A percentile compares a stretch with the other conserved stretches of the same genome.
Conservation (phyloP, 2,888 invertebrate species). For the Macrosiphum euphorbiae region DNA sequence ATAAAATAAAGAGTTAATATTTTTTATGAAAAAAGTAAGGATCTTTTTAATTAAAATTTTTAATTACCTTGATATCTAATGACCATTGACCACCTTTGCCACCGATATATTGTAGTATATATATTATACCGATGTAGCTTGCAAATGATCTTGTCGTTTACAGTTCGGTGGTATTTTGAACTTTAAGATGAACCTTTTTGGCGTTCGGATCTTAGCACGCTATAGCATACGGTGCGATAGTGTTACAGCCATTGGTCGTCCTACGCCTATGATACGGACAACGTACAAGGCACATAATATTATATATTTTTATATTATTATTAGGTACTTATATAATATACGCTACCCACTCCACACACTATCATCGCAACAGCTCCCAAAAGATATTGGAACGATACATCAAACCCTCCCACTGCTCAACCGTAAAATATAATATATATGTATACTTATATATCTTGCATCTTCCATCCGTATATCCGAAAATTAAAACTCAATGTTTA, state of each 20-base stretch:
- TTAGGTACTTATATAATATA: background rate
- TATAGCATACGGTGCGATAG: background rate
- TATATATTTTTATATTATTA: background rate
- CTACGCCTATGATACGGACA: background rate
- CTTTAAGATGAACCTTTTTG: background rate
- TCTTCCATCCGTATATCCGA: conserved; percentile 10
- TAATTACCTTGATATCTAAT: background rate
- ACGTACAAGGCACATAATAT: background rate
- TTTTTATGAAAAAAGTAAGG: too few relatives aligned
- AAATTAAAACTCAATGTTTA: conserved; percentile 62
- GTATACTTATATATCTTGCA: background rate
- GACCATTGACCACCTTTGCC: background rate
- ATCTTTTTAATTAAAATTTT: background rate
- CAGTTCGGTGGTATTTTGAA: background rate
- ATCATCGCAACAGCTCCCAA: background rate
- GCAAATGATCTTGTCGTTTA: background rate
- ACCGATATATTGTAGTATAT: background rate
- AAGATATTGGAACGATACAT: conserved; percentile 61
- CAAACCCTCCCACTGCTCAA: background rate
- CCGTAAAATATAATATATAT: background rate
- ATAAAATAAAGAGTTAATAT: too few relatives aligned
- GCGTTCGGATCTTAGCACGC: background rate
- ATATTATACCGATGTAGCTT: background rate
- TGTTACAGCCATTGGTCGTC: background rate
- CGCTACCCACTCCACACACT: background rate